These are phyloP conservation scores for Thysanoteuthis rhombus DNA, from an alignment of 2,888 invertebrate genomes.

Conservation along the genomic window DNA sequence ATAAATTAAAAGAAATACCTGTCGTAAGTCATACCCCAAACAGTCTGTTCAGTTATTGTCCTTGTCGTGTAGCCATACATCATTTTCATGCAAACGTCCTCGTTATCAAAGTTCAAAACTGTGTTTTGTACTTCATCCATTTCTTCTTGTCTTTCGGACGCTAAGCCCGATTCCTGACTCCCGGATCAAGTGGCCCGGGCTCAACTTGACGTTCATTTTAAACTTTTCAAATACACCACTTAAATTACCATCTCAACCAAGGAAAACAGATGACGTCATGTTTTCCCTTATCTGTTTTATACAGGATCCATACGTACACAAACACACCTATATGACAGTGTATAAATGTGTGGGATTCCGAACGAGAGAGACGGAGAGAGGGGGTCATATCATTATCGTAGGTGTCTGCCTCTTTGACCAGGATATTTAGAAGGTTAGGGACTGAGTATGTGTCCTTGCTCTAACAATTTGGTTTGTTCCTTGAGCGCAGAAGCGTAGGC, in stretches of 20 bases:
- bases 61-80: neutral
- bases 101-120: neutral
- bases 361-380: neutral
- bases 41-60: neutral
- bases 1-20: neutral
- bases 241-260: neutral
- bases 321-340: neutral
- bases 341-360: neutral
- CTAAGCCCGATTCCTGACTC: neutral
- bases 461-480: too few species aligned
- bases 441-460: too few species aligned
- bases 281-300: neutral
- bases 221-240: neutral
- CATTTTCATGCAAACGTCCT: neutral
- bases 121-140: neutral
- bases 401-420: neutral
- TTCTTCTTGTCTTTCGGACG: neutral
- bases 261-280: neutral
- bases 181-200: neutral
- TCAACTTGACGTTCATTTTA: neutral
- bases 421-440: neutral
- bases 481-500: too few species aligned
- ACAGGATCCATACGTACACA: neutral
- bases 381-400: neutral
- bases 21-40: neutral